A percentile compares a stretch with the other conserved stretches of the same genome.
Conservation (phyloP, 2,888 invertebrate species). For the Lathronympha strigana region DNA sequence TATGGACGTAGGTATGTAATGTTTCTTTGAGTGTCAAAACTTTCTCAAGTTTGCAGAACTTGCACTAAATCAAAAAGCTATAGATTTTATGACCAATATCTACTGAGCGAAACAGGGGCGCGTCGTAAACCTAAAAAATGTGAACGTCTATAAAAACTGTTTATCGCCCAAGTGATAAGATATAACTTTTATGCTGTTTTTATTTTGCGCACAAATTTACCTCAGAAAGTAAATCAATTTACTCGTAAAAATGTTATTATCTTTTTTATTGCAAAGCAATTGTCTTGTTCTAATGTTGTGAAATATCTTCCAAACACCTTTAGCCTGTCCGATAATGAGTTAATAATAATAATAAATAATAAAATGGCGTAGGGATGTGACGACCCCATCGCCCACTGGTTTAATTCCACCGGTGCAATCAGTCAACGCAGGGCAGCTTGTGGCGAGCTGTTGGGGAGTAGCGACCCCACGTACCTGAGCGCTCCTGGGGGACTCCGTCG, state of each 20-base stretch:
- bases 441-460: too few species aligned
- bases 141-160: conserved; percentile 35
- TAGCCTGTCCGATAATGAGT: too few species aligned
- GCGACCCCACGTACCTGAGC: too few species aligned
- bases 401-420: too few species aligned
- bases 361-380: too few species aligned
- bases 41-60: conserved; percentile 5
- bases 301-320: too few species aligned
- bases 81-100: conserved; percentile 39
- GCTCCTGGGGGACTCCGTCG: too few species aligned
- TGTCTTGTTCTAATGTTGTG: too few species aligned
- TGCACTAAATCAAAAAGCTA: conserved; percentile 35
- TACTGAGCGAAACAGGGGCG: conserved; percentile 17
- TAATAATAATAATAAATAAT: too few species aligned
- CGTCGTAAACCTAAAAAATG: conserved; percentile 39
- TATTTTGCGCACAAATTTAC: conserved; percentile 7
- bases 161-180: conserved; percentile 25
- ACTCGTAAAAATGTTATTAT: conserved; percentile 1
- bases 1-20: too few species aligned
- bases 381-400: too few species aligned
- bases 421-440: too few species aligned
- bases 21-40: not conserved
- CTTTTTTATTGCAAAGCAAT: not conserved
- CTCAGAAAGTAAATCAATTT: not conserved
- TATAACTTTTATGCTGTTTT: conserved; percentile 13